Conservation (phyloP, 2,113 vertebrate genomes). For the Bambusicola thoracicus region DNA sequence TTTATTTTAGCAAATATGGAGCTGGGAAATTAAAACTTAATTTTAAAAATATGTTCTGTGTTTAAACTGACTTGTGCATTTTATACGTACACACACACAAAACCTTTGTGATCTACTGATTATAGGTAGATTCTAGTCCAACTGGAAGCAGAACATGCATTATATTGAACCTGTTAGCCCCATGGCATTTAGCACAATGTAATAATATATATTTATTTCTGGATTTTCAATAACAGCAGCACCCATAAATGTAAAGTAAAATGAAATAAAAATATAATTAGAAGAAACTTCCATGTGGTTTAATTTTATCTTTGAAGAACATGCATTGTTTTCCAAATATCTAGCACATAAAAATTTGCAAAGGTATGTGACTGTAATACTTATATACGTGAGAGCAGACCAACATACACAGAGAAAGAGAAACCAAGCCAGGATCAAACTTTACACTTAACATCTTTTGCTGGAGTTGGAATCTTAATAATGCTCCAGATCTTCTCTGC, state of each 20-base stretch:
- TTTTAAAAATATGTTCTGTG: conserved; percentile 65
- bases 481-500: neutral
- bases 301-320: neutral
- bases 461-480: neutral
- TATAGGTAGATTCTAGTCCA: neutral
- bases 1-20: conserved; percentile 72
- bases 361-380: neutral
- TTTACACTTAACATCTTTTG: neutral
- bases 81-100: neutral
- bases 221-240: neutral
- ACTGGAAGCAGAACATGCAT: neutral
- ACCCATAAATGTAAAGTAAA: neutral
- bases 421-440: neutral
- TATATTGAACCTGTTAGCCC: neutral
- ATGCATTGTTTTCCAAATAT: neutral
- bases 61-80: conserved; percentile 50
- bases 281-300: neutral
- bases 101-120: conserved; percentile 23
- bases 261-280: neutral
- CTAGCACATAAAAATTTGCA: neutral
- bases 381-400: neutral
- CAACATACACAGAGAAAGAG: neutral
- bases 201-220: neutral
- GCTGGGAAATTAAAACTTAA: conserved; percentile 64
- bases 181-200: neutral